Conservation (phyloP, 2,113 vertebrate species). For the Beaufortia kweichowensis region DNA sequence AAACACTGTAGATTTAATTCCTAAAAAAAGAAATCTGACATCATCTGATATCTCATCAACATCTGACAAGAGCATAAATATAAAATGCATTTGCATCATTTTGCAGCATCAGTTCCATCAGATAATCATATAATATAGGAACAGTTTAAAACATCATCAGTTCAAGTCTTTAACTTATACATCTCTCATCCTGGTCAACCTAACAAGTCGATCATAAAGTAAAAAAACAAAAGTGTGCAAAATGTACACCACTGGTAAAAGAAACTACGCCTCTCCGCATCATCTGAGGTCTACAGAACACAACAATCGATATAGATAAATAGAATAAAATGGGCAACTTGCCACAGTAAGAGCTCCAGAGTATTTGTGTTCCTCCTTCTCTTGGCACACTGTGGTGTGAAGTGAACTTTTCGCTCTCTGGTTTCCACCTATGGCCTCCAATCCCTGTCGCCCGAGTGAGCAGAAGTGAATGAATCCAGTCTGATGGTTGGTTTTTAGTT, state of each 20-base stretch:
- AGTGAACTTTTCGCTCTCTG: slow-evolving; percentile 77
- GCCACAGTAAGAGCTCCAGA: slow-evolving; percentile 74
- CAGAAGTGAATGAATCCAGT: slow-evolving; percentile 85
- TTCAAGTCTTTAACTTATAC: background rate
- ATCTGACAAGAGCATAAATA: no score
- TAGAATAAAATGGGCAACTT: slow-evolving; percentile 75
- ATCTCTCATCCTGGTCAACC: background rate
- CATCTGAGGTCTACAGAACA: background rate
- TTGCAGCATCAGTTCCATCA: background rate
- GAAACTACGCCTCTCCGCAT: background rate
- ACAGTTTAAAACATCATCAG: background rate
- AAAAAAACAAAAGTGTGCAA: background rate
- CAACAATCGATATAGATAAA: slow-evolving; percentile 48
- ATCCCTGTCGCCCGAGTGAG: slow-evolving; percentile 80
- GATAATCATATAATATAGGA: background rate
- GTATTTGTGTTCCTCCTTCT: slow-evolving; percentile 72
- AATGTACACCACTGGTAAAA: background rate
- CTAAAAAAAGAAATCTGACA: no score
- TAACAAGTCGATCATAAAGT: background rate
- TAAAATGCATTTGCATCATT: background rate
- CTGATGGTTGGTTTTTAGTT: slow-evolving; percentile 86
- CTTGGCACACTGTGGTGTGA: slow-evolving; percentile 74
- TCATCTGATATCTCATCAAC: no score
- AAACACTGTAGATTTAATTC: no score
- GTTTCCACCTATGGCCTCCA: slow-evolving; percentile 80